Evolutionary conservation across 64 coral and sea anemone genomes (phyloP).

Genomic region (Montipora sp.): DNA sequence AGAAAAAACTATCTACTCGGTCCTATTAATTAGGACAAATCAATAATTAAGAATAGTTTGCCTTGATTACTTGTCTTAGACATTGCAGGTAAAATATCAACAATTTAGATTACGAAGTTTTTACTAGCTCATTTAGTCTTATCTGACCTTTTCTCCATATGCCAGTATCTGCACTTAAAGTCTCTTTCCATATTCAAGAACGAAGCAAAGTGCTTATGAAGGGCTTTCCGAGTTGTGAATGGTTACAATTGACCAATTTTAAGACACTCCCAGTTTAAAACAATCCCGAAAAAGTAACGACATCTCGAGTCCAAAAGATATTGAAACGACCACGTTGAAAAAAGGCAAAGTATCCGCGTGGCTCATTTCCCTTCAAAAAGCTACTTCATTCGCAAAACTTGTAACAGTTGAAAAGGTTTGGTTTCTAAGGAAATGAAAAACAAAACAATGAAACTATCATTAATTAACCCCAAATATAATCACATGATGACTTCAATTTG

Average conservation of each 20-base stretch:
- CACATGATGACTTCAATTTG: background rate
- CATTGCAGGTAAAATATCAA: background rate
- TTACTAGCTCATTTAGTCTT: no score
- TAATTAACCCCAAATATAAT: background rate
- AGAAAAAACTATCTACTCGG: no score
- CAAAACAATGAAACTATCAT: background rate
- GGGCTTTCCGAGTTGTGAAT: background rate
- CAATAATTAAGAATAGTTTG: background rate
- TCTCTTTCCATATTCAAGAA: no score
- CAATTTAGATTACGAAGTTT: background rate
- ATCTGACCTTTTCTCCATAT: no score
- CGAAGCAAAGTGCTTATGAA: background rate
- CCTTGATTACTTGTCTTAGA: background rate
- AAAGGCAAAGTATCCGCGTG: no score
- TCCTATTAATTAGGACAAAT: background rate
- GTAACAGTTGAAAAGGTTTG: background rate
- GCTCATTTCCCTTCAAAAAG: no score
- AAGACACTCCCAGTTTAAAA: background rate
- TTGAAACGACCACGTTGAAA: no score
- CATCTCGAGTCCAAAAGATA: background rate
- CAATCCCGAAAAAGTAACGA: background rate
- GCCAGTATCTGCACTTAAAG: no score
- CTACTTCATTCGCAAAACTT: background rate
- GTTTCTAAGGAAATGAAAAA: background rate
- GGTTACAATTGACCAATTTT: background rate